phyloP scores from a whole-genome alignment of 2,113 vertebrate genomes.

The Hypocryptadius cinnamomeus region DNA sequence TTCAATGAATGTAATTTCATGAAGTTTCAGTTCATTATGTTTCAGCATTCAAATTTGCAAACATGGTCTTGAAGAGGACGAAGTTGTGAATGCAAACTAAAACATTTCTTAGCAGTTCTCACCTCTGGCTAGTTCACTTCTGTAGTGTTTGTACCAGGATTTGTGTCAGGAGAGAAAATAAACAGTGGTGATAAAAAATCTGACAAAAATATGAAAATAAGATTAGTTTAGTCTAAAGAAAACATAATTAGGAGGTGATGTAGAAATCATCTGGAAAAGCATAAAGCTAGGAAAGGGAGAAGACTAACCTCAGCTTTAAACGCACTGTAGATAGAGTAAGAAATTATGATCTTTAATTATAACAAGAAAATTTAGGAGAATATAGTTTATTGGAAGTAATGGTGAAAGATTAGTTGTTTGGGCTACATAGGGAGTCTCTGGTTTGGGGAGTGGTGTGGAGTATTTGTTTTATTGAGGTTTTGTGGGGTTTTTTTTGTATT shows the following conservation, averaged over 20 bases:
- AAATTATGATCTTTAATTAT: not conserved
- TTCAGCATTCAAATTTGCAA: not conserved
- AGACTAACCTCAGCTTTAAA: not conserved
- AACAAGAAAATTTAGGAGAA: not conserved
- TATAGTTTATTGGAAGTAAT: not conserved
- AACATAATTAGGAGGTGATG: not conserved
- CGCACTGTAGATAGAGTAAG: not conserved
- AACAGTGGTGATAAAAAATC: not conserved
- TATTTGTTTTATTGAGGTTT: not conserved
- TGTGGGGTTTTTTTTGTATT: not conserved
- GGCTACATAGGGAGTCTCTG: not conserved
- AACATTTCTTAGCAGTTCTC: not conserved
- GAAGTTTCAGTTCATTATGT: not conserved
- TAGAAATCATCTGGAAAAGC: not conserved
- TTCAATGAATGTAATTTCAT: not conserved
- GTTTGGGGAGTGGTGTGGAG: not conserved
- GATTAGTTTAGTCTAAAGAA: not conserved
- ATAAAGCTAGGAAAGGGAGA: not conserved
- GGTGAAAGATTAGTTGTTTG: not conserved
- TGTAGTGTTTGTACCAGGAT: not conserved
- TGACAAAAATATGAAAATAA: not conserved
- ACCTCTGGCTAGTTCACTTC: not conserved
- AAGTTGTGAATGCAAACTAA: not conserved
- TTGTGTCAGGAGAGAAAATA: not conserved
- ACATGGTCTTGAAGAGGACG: not conserved